Evolutionary conservation across 1,140 invertebrate species (phyloP), one percentile per base, ranked within the genome.

Genomic region (Heliconius eleuchia): DNA sequence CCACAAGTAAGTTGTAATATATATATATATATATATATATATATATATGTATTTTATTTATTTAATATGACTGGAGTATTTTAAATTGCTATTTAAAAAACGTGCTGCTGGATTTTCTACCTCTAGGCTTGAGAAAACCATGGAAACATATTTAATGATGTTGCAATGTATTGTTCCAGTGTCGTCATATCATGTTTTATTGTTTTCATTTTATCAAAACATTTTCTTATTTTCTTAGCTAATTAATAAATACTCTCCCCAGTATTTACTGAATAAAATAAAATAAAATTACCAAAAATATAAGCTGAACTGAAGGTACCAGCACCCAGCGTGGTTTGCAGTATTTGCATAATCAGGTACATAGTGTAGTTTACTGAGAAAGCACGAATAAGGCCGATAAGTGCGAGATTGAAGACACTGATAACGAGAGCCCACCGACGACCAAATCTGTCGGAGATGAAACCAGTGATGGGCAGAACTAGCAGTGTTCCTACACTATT

Each of bases 311-410:
- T 94, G 82, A 89, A 94, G 5, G 91, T 91, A 57, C 93, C 94
- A 70, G 89, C 92, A 11, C 92, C 92, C 9, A 95, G 93, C 3
- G 96, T 95, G 23, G 95, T 94, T 82, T 97, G 96, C 23, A 97
- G 83, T 55, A 97, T 95, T 89, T 97, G 96, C 37, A 97, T 95
- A 2, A 95, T 82, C 18, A 95, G 39, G 82, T 97, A 97, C 92
- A 95, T 96, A 57, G 92, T 90, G 84, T 97, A 97, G 88, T 95
- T 96, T 23, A 96, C 95, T 6, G 96, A 95, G 84, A 97, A 97
- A 4, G 96, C 96, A 78, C 96, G 95, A 39, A 96, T 94, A 42
- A 97, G 85, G 7, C 97, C 96, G 42, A 96, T 92, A 2, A 96
- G 84, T 5, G 95, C 95, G 18, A 91, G 19, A 82, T 91, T 93